A percentile compares a stretch with the other conserved stretches of the same genome.
These are phyloP conservation scores for Catostylus mosaicus DNA, from an alignment of 30 jellyfish, hydroid and myxozoan species.

Conservation along the genomic window DNA sequence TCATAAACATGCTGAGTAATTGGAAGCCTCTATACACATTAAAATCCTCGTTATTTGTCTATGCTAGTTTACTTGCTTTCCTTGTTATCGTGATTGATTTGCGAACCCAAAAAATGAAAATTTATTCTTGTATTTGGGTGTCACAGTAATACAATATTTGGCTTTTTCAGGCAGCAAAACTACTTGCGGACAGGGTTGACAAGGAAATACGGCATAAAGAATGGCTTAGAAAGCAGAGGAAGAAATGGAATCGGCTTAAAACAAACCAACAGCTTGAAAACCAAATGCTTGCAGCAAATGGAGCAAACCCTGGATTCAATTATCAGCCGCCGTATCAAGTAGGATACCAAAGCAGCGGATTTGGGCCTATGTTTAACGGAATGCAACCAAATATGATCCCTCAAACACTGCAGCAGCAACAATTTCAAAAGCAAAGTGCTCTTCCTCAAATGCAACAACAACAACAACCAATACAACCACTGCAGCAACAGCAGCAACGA, in stretches of 20 bases:
- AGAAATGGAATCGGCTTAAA: constrained; percentile 29
- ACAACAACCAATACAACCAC: not conserved
- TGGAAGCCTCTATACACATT: too few relatives aligned
- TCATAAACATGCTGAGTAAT: too few relatives aligned
- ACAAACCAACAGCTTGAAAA: not conserved
- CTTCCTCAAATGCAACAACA: constrained; percentile 19
- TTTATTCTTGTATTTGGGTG: too few relatives aligned
- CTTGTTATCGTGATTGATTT: too few relatives aligned
- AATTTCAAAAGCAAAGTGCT: constrained; percentile 32
- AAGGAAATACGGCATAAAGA: constrained; percentile 43
- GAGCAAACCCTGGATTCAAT: not conserved
- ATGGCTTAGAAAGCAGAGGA: constrained; percentile 46
- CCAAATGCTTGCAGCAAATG: not conserved
- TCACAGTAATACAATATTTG: not conserved
- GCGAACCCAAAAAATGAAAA: too few relatives aligned
- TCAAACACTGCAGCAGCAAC: constrained; percentile 24
- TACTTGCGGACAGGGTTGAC: constrained; percentile 51
- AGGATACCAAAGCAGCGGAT: constrained; percentile 11
- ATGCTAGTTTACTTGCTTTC: too few relatives aligned
- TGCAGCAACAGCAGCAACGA: constrained; percentile 27
- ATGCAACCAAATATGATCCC: constrained; percentile 26
- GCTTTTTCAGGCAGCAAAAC: constrained; percentile 44
- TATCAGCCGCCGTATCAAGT: constrained; percentile 7
- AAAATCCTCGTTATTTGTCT: too few relatives aligned
- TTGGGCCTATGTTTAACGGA: not conserved